These are phyloP conservation scores for Styela clava DNA, from an alignment of 23 tunicate genomes.

Conservation along the genomic window DNA sequence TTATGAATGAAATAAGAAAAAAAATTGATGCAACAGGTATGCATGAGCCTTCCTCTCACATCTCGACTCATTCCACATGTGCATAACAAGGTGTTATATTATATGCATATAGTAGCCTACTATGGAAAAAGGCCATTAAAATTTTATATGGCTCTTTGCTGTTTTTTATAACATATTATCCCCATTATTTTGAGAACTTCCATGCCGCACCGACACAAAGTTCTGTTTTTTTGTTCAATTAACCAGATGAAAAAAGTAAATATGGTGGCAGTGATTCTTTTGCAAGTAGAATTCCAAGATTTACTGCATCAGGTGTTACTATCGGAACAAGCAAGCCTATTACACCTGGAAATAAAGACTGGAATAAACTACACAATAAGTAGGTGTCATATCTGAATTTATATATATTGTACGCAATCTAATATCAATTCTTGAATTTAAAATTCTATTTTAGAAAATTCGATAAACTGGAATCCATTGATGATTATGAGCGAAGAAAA, in stretches of 20 bases:
- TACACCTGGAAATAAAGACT: constrained; percentile 20
- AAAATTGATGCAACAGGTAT: constrained; percentile 6
- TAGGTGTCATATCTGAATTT: too few relatives aligned
- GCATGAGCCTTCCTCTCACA: neutral
- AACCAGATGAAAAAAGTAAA: neutral
- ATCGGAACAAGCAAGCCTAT: constrained; percentile 12
- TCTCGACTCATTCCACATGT: neutral
- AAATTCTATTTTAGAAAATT: constrained; percentile 30
- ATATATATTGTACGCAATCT: too few relatives aligned
- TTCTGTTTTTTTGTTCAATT: too few relatives aligned
- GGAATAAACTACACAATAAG: constrained; percentile 19
- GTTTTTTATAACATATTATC: too few relatives aligned
- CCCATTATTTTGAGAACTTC: too few relatives aligned
- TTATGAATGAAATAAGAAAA: constrained; percentile 9
- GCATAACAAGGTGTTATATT: neutral
- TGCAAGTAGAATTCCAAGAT: constrained; percentile 17
- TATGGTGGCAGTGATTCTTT: neutral
- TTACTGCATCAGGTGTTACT: neutral
- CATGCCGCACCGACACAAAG: too few relatives aligned
- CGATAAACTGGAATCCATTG: constrained; percentile 73
- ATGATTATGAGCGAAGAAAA: constrained; percentile 66
- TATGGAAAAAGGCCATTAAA: neutral
- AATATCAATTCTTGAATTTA: too few relatives aligned
- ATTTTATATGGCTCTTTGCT: too few relatives aligned
- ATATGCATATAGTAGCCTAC: neutral